Evolutionary conservation across 2,888 invertebrate genomes (phyloP).

Genomic region (Dasypolia templi): DNA sequence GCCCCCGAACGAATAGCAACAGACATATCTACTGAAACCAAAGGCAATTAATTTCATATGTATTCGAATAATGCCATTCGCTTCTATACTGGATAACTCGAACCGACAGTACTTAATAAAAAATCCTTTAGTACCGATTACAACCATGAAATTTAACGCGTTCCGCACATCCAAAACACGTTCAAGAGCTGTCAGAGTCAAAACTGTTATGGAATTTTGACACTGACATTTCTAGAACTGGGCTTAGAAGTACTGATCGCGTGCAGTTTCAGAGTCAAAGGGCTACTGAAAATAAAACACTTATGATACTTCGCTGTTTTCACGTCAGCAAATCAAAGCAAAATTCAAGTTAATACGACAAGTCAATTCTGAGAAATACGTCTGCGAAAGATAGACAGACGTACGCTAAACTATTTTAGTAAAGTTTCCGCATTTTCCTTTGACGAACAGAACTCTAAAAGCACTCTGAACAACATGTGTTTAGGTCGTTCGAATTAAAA

Average conservation of each 20-base stretch:
- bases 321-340: neutral
- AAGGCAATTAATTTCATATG: slow-evolving; percentile 4
- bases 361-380: slow-evolving; percentile 14
- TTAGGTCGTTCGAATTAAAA: slow-evolving; percentile 27
- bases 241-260: no score
- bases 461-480: slow-evolving; percentile 6
- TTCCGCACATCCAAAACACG: no score
- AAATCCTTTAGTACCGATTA: no score
- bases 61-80: slow-evolving; percentile 9
- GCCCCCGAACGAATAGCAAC: slow-evolving; percentile 50
- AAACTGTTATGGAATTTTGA: no score
- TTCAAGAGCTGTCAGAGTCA: no score
- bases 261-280: no score
- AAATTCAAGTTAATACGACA: neutral
- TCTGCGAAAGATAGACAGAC: neutral
- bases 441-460: slow-evolving; percentile 1
- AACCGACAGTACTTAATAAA: no score
- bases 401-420: slow-evolving; percentile 9
- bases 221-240: no score
- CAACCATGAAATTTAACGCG: no score
- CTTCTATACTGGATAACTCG: neutral
- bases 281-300: no score
- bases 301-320: no score
- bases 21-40: slow-evolving; percentile 46
- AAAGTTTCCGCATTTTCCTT: slow-evolving; percentile 29